A percentile compares a stretch with the other conserved stretches of the same genome.
Evolutionary conservation across 2,797 vertebrate genomes (phyloP).

Genomic region (Rhinoraja longicauda): DNA sequence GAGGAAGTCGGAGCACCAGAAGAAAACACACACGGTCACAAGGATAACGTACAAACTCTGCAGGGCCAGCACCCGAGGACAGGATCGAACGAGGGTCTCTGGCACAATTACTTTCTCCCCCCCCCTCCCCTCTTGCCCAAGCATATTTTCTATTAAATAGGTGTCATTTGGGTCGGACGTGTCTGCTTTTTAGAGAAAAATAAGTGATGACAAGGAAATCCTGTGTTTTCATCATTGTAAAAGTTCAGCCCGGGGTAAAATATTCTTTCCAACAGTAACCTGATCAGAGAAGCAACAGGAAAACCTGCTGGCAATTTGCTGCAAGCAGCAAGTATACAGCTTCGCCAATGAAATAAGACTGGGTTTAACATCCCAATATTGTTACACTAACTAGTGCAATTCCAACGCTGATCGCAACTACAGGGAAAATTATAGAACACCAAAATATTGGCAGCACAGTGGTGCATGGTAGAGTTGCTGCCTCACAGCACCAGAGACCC

Average conservation of each 20-base stretch:
- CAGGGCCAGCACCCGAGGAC: too few species aligned
- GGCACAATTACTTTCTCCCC: too few species aligned
- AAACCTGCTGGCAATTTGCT: conserved; percentile 49
- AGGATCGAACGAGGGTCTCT: too few species aligned
- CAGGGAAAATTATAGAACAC: neutral
- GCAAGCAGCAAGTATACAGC: neutral
- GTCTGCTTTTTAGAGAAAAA: neutral
- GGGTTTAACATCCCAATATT: neutral
- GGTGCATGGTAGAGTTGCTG: too few species aligned
- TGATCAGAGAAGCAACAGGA: conserved; percentile 57
- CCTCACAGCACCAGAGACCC: too few species aligned
- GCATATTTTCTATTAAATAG: neutral
- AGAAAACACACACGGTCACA: too few species aligned
- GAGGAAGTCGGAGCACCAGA: too few species aligned
- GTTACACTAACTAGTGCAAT: neutral
- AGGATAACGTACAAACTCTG: too few species aligned
- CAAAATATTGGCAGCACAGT: neutral
- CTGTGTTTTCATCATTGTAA: conserved; percentile 48
- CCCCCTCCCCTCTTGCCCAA: too few species aligned
- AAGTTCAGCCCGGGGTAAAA: conserved; percentile 54
- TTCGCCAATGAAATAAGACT: neutral
- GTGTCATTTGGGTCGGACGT: neutral
- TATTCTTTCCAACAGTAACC: conserved; percentile 55
- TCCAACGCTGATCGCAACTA: neutral
- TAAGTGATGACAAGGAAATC: neutral